phyloP scores from a whole-genome alignment of 2,797 vertebrate genomes.

The Ctenopoma kingsleyae region DNA sequence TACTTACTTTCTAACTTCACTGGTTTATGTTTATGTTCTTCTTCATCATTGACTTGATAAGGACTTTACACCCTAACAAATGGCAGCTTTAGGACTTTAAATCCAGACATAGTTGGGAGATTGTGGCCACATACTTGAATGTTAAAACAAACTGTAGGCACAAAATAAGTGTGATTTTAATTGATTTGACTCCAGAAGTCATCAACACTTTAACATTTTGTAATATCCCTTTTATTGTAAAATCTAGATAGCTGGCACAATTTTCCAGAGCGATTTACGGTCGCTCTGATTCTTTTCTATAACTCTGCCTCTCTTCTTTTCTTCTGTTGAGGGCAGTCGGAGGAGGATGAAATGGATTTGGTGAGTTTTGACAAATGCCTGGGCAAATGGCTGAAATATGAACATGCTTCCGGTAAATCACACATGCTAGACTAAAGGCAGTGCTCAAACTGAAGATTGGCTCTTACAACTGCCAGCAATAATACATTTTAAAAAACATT shows the following conservation, averaged over 20 bases:
- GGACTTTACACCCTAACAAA: constrained; percentile 7
- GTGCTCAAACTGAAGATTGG: constrained; percentile 54
- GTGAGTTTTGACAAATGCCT: constrained; percentile 90
- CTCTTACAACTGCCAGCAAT: constrained; percentile 52
- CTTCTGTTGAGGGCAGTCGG: constrained; percentile 91
- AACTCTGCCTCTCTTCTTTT: constrained; percentile 83
- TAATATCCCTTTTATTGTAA: constrained; percentile 23
- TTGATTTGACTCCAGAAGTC: constrained; percentile 32
- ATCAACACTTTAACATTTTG: constrained; percentile 28
- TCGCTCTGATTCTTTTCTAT: constrained; percentile 64
- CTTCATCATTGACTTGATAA: background rate
- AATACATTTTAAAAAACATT: constrained; percentile 42
- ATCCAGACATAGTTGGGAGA: background rate
- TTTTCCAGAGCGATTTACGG: constrained; percentile 39
- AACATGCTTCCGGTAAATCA: constrained; percentile 67
- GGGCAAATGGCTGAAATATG: constrained; percentile 71
- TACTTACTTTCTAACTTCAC: background rate
- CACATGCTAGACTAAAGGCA: constrained; percentile 60
- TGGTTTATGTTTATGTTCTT: constrained; percentile 15
- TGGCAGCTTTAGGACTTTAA: background rate
- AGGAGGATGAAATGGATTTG: constrained; percentile 99
- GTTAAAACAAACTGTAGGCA: constrained; percentile 1
- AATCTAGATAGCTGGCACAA: constrained; percentile 26
- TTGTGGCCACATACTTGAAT: background rate
- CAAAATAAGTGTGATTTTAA: constrained; percentile 6